phyloP scores from a whole-genome alignment of 2,113 vertebrate genomes.

The Arenaria interpres region DNA sequence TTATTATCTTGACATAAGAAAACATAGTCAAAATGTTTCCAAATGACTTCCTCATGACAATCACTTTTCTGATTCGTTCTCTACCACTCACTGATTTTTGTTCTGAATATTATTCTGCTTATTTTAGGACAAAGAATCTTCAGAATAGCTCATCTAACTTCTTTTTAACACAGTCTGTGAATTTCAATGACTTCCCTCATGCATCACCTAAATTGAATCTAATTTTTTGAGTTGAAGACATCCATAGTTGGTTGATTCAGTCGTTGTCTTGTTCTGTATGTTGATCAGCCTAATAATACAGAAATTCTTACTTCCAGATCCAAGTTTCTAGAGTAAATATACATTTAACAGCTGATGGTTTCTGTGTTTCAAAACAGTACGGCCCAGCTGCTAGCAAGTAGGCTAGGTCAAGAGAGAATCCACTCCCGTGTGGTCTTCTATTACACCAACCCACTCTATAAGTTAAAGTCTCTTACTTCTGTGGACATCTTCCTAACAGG shows the following conservation, averaged over 20 bases:
- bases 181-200: neutral
- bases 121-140: neutral
- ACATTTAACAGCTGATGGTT: neutral
- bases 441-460: rapidly evolving
- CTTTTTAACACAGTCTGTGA: neutral
- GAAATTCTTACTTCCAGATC: neutral
- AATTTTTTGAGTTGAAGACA: neutral
- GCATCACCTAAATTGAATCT: rapidly evolving
- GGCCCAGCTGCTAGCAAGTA: neutral
- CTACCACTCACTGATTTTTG: neutral
- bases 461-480: neutral
- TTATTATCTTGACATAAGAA: neutral
- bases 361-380: neutral
- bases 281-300: neutral
- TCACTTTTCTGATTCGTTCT: neutral
- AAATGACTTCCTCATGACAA: neutral
- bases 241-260: neutral
- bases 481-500: neutral
- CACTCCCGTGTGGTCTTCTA: neutral
- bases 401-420: neutral
- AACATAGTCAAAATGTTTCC: neutral
- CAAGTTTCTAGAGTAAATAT: neutral
- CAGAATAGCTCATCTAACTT: neutral
- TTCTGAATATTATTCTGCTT: neutral
- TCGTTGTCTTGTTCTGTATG: neutral